phyloP scores from a whole-genome alignment of 2,113 vertebrate species.

The Tinamus guttatus region DNA sequence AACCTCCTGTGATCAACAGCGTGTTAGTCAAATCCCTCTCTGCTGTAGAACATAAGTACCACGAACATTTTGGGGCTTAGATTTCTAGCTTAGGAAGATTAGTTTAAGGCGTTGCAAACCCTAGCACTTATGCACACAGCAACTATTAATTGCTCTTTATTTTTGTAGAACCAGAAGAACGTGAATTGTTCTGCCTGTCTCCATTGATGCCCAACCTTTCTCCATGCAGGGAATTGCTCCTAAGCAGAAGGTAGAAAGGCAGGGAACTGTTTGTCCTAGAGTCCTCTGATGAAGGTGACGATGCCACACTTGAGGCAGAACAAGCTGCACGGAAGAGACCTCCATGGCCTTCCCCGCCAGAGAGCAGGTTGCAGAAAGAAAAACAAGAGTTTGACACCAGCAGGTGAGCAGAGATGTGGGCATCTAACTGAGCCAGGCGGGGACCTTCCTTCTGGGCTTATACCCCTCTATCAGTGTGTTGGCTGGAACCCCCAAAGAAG shows the following conservation, averaged over 20 bases:
- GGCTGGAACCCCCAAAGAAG: not conserved
- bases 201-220: not conserved
- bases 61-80: not conserved
- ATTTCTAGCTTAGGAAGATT: not conserved
- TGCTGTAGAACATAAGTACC: not conserved
- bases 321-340: fast-evolving
- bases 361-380: not conserved
- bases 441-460: not conserved
- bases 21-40: not conserved
- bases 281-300: not conserved
- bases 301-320: not conserved
- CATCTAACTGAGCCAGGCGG: not conserved
- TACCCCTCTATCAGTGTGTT: not conserved
- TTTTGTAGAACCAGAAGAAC: not conserved
- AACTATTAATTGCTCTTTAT: not conserved
- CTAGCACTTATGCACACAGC: not conserved
- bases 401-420: not conserved
- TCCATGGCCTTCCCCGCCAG: not conserved
- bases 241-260: not conserved
- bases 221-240: not conserved
- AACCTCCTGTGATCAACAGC: not conserved
- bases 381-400: not conserved
- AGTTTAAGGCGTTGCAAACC: not conserved
- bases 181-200: not conserved
- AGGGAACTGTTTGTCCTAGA: not conserved